These are phyloP conservation scores for Arctopsyche grandis DNA, from an alignment of 1,140 invertebrate genomes.

Conservation along the genomic window DNA sequence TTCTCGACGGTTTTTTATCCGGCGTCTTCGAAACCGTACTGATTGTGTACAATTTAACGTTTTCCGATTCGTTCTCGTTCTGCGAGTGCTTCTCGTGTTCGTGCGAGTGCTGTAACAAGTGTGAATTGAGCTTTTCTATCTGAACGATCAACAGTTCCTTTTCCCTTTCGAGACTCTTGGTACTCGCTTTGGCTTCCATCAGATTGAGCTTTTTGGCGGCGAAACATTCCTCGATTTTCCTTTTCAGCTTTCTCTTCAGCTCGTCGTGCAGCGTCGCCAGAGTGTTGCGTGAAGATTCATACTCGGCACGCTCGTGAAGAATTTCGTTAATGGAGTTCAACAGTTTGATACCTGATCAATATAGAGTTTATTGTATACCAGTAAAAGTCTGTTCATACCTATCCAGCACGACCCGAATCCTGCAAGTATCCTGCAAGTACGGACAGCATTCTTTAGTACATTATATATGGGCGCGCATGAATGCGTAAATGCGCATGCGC, in stretches of 20 bases:
- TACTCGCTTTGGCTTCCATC: constrained; percentile 31
- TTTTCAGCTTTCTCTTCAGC: constrained; percentile 35
- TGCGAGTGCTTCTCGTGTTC: constrained; percentile 44
- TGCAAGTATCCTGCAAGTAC: no score
- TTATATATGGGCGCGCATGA: no score
- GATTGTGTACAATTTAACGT: background rate
- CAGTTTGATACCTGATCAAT: constrained; percentile 39
- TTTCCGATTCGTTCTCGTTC: constrained; percentile 2
- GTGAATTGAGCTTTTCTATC: constrained; percentile 35
- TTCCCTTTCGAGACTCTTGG: constrained; percentile 22
- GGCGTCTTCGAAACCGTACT: background rate
- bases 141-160: constrained; percentile 26
- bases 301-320: constrained; percentile 37
- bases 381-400: no score
- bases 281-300: constrained; percentile 40
- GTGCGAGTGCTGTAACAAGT: constrained; percentile 37
- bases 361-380: background rate
- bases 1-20: constrained; percentile 49
- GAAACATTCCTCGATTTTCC: constrained; percentile 34
- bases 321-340: constrained; percentile 45
- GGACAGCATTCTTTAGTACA: no score
- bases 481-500: no score
- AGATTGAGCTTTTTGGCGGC: constrained; percentile 30
- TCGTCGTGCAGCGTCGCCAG: constrained; percentile 48
- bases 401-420: no score